Base-by-base conservation (phyloP, 2,888 invertebrate genomes). In the Ariolimax columbianus region DNA sequence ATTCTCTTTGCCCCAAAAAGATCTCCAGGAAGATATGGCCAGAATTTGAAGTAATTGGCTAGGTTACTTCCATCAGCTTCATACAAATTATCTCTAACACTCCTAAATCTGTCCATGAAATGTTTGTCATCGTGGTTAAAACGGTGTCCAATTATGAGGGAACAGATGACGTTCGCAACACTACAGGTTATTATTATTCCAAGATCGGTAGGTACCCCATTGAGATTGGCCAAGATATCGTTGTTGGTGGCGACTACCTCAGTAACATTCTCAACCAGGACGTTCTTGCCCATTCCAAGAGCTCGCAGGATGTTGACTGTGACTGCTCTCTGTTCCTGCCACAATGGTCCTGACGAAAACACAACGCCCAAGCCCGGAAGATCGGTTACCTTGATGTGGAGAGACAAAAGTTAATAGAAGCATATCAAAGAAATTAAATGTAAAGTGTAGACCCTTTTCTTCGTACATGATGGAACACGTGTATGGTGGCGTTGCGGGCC, bases 151-250 rank as follows among this genome's bases (percentile, higher is more conserved):
- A 55, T 51, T 7, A 77, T 55, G 6, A 77, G 33, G 17, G 77
- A 77, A 30, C 78, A 59, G 23, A 78, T 78, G 0, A 78, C 59
- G 36, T 78, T 78, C 14, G 78, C 72, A 26, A 43, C 7, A 14
- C 72, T 73, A 7, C n/a, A 26, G n/a, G 40, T 73, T 26, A 43
- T 43, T 1, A 73, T 73, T 7, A 11, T 26, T 6, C n/a, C 26
- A 11, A 73, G 40, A 19, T 73, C 43, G 1, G 72, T 73, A 9
- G 72, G 72, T 43, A 26, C n/a, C n/a, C 72, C 72, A 3, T 73
- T 73, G 7, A 43, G 11, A 26, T 14, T 73, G 1, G 72, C 40
- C 72, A 73, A 30, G n/a, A 11, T n/a, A 6, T 73, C 43, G 40
- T n/a, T 43, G n/a, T 73, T 43, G n/a, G n/a, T n/a, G 26, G 72